Evolutionary conservation across 2,113 vertebrate species (phyloP).

Genomic region (Menidia beryllina): DNA sequence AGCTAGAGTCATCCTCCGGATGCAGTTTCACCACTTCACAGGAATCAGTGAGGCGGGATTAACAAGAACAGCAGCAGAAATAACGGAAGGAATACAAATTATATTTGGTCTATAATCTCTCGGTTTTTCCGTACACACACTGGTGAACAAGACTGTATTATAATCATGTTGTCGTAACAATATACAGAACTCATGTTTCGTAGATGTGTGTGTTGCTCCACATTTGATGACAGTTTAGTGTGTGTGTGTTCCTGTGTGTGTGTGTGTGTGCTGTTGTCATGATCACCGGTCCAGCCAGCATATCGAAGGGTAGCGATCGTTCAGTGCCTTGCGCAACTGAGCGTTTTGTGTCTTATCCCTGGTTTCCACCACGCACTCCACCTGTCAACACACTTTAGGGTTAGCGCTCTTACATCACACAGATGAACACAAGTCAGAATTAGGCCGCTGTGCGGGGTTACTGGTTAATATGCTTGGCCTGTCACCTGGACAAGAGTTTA

Average conservation of each 20-base stretch:
- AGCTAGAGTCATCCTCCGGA: conserved; percentile 26
- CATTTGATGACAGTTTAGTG: background rate
- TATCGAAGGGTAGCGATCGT: conserved; percentile 86
- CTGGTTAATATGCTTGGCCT: conserved; percentile 30
- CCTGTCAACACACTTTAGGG: conserved; percentile 78
- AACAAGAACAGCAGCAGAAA: conserved; percentile 38
- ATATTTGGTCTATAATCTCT: conserved; percentile 43
- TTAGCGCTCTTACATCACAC: conserved; percentile 29
- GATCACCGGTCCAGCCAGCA: conserved; percentile 86
- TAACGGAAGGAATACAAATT: conserved; percentile 18
- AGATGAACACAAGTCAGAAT: conserved; percentile 7
- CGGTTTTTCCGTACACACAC: conserved; percentile 43
- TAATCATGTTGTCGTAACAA: conserved; percentile 30
- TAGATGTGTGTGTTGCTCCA: conserved; percentile 4
- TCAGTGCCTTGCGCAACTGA: conserved; percentile 82
- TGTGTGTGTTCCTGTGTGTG: background rate
- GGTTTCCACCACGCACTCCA: conserved; percentile 89
- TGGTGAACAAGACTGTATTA: conserved; percentile 33
- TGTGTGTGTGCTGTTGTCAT: background rate
- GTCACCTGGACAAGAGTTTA: conserved; percentile 23
- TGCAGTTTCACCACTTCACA: conserved; percentile 12
- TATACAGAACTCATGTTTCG: conserved; percentile 32
- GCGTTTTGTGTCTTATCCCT: conserved; percentile 86
- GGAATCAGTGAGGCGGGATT: conserved; percentile 17
- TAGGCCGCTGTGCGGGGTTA: conserved; percentile 1